Evolutionary conservation across 1,140 invertebrate species (phyloP), one percentile per base, ranked within the genome.

Genomic region (Drosophila malerkotliana): DNA sequence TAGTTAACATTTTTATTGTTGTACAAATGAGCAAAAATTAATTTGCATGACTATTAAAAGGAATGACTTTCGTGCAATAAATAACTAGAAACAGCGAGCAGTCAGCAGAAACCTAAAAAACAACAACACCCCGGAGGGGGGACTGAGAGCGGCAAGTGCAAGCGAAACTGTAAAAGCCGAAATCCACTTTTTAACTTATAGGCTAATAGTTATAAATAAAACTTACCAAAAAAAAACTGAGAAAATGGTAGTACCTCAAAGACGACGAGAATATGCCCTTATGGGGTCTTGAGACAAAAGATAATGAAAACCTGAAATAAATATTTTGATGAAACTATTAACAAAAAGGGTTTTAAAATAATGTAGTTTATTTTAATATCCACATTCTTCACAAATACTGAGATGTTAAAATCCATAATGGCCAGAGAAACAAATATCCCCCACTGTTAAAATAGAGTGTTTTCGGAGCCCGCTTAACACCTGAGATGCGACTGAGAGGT

Each of bases 1-100:
- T 90, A 90, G 88, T 88, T 83, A 90, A 90, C 88, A 90, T 90
- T 90, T 90, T 90, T 90, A 90, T 90, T 90, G 88, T 90, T 90
- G 81, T 82, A 90, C 88, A 90, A 90, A 88, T 88, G 83, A 88
- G 83, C 83, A 88, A 88, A 72, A 88, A 88, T 88, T 88, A 88
- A 88, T 88, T 88, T 88, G 83, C 83, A 88, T 88, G 83, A 88
- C 83, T 88, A 88, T 88, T 88, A 88, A 88, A 82, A 83, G 66
- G 82, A 87, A 87, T 85, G 82, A 82, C 82, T 85, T 85, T 85
- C 82, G 78, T 82, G 82, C 83, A 85, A 85, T 85, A 85, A 85
- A 85, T 85, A 85, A 85, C 81, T 47, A 21, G 18, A 47, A 59
- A 60, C 59, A 58, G 39, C 55, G 59, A 52, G 28, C 58, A 32